phyloP scores from a whole-genome alignment of 2,797 vertebrate genomes.

The Taenioides sp. region DNA sequence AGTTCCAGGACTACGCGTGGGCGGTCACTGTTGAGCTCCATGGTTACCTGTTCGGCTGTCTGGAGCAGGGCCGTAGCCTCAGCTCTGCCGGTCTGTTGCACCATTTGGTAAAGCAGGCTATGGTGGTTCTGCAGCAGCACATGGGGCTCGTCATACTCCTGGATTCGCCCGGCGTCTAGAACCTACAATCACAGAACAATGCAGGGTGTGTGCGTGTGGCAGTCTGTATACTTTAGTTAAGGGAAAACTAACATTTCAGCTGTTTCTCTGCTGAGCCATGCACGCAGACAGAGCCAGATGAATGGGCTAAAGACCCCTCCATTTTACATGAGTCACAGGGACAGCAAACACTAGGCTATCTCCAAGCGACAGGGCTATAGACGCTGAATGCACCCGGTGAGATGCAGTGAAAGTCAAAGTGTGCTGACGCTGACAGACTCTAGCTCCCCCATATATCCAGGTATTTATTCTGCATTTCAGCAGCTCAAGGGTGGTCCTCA shows the following conservation, averaged over 20 bases:
- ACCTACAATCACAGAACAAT: slow-evolving; percentile 74
- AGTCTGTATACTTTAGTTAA: slow-evolving; percentile 68
- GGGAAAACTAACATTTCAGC: slow-evolving; percentile 73
- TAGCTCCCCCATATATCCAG: slow-evolving; percentile 67
- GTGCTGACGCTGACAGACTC: slow-evolving; percentile 72
- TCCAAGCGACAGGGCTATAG: slow-evolving; percentile 39
- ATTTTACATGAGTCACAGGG: slow-evolving; percentile 75
- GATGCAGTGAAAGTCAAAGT: slow-evolving; percentile 57
- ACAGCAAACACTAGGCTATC: slow-evolving; percentile 63
- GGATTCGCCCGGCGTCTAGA: slow-evolving; percentile 89
- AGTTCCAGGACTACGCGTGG: too few relatives aligned
- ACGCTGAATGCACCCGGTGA: slow-evolving; percentile 53
- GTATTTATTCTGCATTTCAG: slow-evolving; percentile 68
- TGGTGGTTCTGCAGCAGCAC: slow-evolving; percentile 89
- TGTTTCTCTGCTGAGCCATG: slow-evolving; percentile 70
- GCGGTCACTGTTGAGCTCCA: too few relatives aligned
- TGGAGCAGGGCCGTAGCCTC: slow-evolving; percentile 84
- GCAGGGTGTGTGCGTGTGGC: slow-evolving; percentile 41
- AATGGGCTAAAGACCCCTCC: slow-evolving; percentile 65
- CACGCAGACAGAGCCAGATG: slow-evolving; percentile 57
- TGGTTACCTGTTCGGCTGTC: slow-evolving; percentile 83
- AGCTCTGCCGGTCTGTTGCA: slow-evolving; percentile 87
- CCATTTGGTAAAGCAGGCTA: slow-evolving; percentile 90
- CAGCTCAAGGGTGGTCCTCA: slow-evolving; percentile 71
- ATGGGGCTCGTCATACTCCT: slow-evolving; percentile 89